Evolutionary conservation across 2,113 vertebrate species (phyloP), one percentile per base, ranked within the genome.

Genomic region (Syngnathus typhle): DNA sequence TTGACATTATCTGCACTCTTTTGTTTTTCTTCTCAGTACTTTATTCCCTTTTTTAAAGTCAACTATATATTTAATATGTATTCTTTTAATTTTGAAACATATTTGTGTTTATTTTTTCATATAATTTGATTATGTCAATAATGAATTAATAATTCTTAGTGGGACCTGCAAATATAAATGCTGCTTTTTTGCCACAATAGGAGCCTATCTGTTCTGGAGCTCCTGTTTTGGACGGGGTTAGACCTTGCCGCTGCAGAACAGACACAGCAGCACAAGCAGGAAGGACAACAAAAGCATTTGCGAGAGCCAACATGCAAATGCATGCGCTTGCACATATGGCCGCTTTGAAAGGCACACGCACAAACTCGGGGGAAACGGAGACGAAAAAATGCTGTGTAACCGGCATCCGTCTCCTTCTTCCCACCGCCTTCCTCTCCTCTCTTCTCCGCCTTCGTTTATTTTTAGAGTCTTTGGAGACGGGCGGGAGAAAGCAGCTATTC

Each of bases 331-430:
- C 62, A 60, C 68, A 76, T 73, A 59, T 46, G 67, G 64, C 63
- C 39, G 13, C 65, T 69, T 51, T 72, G 61, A 78, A 67, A 68
- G 16, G n/a, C 39, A 2, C 6, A 9, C 62, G 16, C 44, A 55
- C 11, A 52, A 61, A 4, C 21, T n/a, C 55, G 2, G 37, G 66
- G 69, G 78, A 76, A 75, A 72, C 56, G 58, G 65, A 69, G 75
- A 74, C 55, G 65, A 80, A 84, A 43, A 85, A 83, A 66, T 82
- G 83, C 83, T 80, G 83, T 60, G 82, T 85, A 87, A 87, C 82
- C 18, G 51, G 47, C 62, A 65, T 76, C 78, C 78, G 73, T 73
- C 44, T 78, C 64, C 1, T 13, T 69, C 71, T 69, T 60, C 60
- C 60, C 56, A 32, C 75, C 32, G n/a, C 54, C 67, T 77, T 62